Base-by-base conservation (phyloP, 2,888 invertebrate species). In the Chrysomela aeneicollis region DNA sequence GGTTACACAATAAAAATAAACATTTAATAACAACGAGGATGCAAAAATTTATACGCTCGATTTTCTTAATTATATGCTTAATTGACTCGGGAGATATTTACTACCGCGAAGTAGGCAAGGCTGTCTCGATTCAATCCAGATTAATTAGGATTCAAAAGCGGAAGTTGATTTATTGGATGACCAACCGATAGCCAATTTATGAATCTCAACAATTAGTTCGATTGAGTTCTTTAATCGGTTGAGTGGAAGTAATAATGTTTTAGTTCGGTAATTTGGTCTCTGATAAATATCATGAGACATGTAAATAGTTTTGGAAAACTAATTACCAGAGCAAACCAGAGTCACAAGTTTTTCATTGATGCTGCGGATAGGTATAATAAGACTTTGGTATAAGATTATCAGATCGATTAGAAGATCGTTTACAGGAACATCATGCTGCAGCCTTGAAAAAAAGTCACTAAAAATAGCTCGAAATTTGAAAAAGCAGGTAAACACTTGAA, bases 21-120 rank as follows among this genome's bases (percentile, higher is more conserved):
- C 54, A 30, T 59, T 18, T 66, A 66, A 66, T 66, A 66, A 66
- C 59, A 54, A 62, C 53, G 59, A 69, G 69, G 66, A 69, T 66
- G 64, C 59, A 49, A 64, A 64, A 64, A 69, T 69, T 69, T 66
- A 69, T 67, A 64, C 58, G 62, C 54, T 64, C 67, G 64, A 67
- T 70, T 63, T 70, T 65, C 69, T 67, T 70, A 67, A 70, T 70
- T 64, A 66, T 66, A 69, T 66, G 66, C 67, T 62, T 66, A 70
- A 70, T 67, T 67, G 66, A 63, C 55, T 64, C 57, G 55, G 60
- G 61, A 62, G 57, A 66, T 49, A 64, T 64, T 67, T 62, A 69
- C 62, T 57, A 53, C 66, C 54, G 51, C 52, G 32, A 63, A 64
- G 66, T 61, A 66, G 68, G 68, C 68, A 64, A 64, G 66, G 64